These are phyloP conservation scores for Setipinna tenuifilis DNA, from an alignment of 2,797 vertebrate genomes.

Conservation along the genomic window DNA sequence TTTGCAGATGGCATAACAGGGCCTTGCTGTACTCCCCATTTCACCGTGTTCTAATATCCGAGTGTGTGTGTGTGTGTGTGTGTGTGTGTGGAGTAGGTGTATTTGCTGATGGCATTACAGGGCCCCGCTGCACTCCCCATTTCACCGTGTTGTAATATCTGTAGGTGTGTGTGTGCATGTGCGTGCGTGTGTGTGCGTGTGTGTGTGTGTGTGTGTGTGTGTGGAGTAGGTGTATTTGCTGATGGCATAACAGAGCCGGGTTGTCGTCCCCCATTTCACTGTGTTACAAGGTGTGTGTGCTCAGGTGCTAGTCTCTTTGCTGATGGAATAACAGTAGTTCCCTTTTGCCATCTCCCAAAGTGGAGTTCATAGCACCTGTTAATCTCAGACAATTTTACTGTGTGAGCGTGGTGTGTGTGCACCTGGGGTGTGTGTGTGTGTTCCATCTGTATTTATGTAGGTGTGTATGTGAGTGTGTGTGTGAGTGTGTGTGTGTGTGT, in stretches of 20 bases:
- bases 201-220: not conserved
- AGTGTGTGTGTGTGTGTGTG: not conserved
- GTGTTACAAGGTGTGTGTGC: not conserved
- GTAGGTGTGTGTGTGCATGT: not conserved
- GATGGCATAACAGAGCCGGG: not conserved
- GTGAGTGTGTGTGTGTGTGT: not conserved
- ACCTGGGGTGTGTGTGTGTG: not conserved
- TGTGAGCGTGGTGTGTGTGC: not conserved
- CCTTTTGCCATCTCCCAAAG: too few species aligned
- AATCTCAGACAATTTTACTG: not conserved
- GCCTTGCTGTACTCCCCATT: not conserved
- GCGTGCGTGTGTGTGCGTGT: not conserved
- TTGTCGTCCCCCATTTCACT: not conserved
- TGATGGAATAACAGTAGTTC: too few species aligned
- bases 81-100: not conserved
- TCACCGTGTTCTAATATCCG: not conserved
- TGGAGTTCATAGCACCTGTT: too few species aligned
- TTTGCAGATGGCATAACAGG: not conserved
- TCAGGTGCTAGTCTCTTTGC: too few species aligned
- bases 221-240: too few species aligned
- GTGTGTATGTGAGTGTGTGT: not conserved
- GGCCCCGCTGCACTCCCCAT: not conserved
- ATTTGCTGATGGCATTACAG: not conserved
- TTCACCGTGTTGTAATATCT: not conserved
- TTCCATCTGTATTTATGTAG: too few species aligned